These are phyloP conservation scores for Pyrgilauda ruficollis DNA, from an alignment of 2,113 vertebrate species.

Conservation along the genomic window DNA sequence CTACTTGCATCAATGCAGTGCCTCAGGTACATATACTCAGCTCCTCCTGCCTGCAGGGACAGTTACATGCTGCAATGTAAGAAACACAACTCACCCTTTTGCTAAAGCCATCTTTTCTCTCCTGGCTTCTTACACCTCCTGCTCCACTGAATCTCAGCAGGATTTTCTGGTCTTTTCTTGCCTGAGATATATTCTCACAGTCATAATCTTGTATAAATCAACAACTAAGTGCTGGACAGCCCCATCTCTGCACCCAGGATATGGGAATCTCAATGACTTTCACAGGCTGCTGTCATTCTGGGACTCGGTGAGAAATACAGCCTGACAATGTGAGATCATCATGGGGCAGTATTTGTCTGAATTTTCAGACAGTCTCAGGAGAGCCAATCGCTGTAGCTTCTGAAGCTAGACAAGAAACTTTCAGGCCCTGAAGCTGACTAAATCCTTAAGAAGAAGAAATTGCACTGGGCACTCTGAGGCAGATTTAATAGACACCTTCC, in stretches of 20 bases:
- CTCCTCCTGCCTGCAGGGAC: not conserved
- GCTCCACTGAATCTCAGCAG: not conserved
- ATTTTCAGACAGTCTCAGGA: not conserved
- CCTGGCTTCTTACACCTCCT: not conserved
- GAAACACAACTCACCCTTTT: not conserved
- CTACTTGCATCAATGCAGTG: not conserved
- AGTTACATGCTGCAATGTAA: accelerated
- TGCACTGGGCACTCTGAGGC: accelerated
- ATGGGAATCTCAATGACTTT: not conserved
- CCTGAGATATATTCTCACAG: not conserved
- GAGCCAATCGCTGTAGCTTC: not conserved
- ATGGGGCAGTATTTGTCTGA: not conserved
- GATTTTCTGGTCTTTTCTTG: not conserved
- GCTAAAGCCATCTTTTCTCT: not conserved
- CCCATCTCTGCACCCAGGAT: not conserved
- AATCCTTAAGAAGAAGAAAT: not conserved
- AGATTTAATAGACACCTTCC: not conserved
- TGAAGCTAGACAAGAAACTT: not conserved
- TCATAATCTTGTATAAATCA: not conserved
- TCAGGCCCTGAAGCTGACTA: not conserved
- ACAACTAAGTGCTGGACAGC: not conserved
- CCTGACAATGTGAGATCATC: not conserved
- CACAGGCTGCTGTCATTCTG: not conserved
- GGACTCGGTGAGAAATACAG: not conserved
- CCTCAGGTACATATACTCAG: not conserved